Conservation (phyloP, 2,888 invertebrate genomes). For the Lepidochitona cinerea region DNA sequence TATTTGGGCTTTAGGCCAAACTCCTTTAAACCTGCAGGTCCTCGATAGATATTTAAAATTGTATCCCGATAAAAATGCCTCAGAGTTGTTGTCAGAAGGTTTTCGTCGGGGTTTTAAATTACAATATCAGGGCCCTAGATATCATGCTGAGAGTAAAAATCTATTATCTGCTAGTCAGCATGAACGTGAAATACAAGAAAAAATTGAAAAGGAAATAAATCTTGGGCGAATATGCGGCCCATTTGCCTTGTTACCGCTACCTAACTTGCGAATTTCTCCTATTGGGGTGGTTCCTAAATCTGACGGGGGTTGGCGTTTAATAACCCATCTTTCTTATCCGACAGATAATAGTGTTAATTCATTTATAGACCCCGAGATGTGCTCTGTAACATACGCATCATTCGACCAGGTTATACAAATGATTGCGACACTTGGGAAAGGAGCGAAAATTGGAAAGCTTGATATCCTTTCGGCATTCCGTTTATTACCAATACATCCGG, state of each 20-base stretch:
- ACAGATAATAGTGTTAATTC: constrained; percentile 11
- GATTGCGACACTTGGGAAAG: constrained; percentile 10
- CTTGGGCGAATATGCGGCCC: neutral
- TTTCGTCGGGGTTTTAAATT: neutral
- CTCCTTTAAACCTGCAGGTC: neutral
- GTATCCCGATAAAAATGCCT: neutral
- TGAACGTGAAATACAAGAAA: neutral
- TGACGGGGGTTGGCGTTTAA: constrained; percentile 10
- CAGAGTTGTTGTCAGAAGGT: neutral
- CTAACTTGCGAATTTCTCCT: constrained; percentile 15
- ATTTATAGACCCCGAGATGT: constrained; percentile 14
- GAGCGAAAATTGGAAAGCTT: constrained; percentile 10
- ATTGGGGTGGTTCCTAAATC: constrained; percentile 26
- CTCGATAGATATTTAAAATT: neutral
- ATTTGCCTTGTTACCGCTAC: constrained; percentile 12
- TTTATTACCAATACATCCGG: constrained; percentile 16
- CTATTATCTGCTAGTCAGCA: neutral
- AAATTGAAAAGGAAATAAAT: neutral
- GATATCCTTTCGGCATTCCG: constrained; percentile 26
- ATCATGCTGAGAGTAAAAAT: too few relatives aligned
- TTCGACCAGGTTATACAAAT: constrained; percentile 12
- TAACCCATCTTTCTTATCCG: constrained; percentile 1
- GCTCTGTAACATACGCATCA: constrained; percentile 17
- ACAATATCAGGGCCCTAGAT: neutral
- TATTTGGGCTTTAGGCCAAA: neutral